phyloP scores from a whole-genome alignment of 2,113 vertebrate genomes.

The Apodemus speciosus region DNA sequence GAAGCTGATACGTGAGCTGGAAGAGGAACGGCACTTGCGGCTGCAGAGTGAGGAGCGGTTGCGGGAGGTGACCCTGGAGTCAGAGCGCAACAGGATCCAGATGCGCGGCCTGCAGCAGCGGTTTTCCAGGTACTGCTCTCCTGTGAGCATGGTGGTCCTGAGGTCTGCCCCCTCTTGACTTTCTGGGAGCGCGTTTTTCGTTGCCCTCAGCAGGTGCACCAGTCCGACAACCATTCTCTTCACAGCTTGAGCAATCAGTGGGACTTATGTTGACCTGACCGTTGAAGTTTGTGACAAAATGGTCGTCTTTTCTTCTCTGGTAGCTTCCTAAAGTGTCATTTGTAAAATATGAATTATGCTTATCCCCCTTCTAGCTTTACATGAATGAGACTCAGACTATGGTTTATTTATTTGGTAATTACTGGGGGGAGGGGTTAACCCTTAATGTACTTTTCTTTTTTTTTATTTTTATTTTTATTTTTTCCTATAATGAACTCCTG shows the following conservation, averaged over 20 bases:
- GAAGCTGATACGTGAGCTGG: constrained; percentile 95
- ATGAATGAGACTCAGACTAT: too few relatives aligned
- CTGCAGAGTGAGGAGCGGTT: constrained; percentile 92
- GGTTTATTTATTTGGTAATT: too few relatives aligned
- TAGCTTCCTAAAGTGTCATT: neutral
- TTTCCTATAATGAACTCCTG: too few relatives aligned
- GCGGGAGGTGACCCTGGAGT: constrained; percentile 91
- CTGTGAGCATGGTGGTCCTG: neutral
- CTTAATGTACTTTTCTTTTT: too few relatives aligned
- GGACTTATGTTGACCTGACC: neutral
- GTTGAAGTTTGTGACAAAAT: neutral
- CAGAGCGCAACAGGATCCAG: constrained; percentile 89
- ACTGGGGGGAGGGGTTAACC: too few relatives aligned
- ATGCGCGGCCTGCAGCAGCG: constrained; percentile 92
- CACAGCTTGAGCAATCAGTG: neutral
- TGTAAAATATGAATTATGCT: too few relatives aligned
- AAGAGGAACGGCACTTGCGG: constrained; percentile 93
- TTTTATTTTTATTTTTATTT: too few relatives aligned
- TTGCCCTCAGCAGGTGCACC: neutral
- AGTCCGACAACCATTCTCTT: neutral
- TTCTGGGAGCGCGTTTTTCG: neutral
- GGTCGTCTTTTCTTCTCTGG: neutral
- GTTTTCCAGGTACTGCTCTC: constrained; percentile 90
- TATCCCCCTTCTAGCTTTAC: too few relatives aligned
- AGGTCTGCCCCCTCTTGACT: neutral